phyloP scores from a whole-genome alignment of 2,113 vertebrate genomes.

The Ceyx melanurus region DNA sequence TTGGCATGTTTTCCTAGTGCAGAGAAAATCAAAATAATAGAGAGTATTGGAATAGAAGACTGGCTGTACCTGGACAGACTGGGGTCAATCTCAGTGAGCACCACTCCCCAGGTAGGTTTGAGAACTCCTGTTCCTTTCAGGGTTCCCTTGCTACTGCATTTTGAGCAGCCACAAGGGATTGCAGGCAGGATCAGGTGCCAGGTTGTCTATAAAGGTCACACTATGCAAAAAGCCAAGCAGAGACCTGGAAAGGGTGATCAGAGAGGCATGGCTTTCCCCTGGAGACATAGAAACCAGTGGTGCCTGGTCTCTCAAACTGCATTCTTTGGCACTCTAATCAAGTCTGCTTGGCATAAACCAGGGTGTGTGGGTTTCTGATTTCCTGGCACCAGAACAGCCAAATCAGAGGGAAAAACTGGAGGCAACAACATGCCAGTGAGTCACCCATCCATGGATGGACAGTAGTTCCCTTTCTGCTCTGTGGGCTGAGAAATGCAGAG shows the following conservation, averaged over 20 bases:
- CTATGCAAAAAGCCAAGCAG: not conserved
- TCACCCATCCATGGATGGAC: conserved; percentile 57
- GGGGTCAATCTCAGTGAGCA: not conserved
- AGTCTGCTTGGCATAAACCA: conserved; percentile 18
- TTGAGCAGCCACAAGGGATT: not conserved
- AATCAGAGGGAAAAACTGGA: conserved; percentile 32
- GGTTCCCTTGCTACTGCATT: not conserved
- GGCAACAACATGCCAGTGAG: conserved; percentile 58
- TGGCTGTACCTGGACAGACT: not conserved
- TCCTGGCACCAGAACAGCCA: conserved; percentile 56
- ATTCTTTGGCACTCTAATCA: conserved; percentile 19
- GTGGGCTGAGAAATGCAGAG: conserved; percentile 56
- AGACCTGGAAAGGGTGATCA: not conserved
- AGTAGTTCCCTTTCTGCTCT: conserved; percentile 38
- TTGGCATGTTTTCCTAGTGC: not conserved
- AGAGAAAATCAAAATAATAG: not conserved
- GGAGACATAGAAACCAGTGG: not conserved
- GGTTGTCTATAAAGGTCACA: not conserved
- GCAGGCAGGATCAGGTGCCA: not conserved
- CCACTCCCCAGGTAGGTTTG: not conserved
- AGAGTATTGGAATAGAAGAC: not conserved
- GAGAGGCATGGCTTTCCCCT: not conserved
- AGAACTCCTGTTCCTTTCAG: not conserved
- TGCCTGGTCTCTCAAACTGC: not conserved
- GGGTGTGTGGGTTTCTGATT: conserved; percentile 24